Conservation (phyloP, 2,797 vertebrate species). For the Natrix natrix region DNA sequence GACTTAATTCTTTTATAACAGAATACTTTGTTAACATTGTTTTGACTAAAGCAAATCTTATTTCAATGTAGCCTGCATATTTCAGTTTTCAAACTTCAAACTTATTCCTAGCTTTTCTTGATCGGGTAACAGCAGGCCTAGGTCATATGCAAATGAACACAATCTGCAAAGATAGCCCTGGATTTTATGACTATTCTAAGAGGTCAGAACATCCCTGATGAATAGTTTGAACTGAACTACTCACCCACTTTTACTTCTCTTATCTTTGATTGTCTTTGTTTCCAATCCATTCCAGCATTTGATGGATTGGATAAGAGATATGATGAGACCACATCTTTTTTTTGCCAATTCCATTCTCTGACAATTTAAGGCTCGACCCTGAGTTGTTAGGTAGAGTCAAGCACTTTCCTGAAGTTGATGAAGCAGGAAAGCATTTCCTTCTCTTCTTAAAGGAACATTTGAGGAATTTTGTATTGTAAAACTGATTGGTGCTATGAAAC, state of each 20-base stretch:
- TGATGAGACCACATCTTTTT: slow-evolving; percentile 6
- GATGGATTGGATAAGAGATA: slow-evolving; percentile 21
- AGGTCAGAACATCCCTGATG: not conserved
- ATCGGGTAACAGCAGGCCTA: not conserved
- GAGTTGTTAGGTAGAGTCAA: slow-evolving; percentile 21
- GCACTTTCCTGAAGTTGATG: slow-evolving; percentile 19
- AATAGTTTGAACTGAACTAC: not conserved
- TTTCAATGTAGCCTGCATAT: not conserved
- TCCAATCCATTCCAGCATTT: slow-evolving; percentile 12
- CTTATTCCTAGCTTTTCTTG: not conserved
- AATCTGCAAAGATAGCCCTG: not conserved
- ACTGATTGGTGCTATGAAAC: not conserved
- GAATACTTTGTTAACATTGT: not conserved
- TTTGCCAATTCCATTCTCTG: slow-evolving; percentile 17
- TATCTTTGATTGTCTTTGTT: slow-evolving; percentile 14
- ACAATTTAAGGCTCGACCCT: slow-evolving; percentile 14
- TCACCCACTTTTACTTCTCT: not conserved
- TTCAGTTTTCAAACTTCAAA: slow-evolving; percentile 2
- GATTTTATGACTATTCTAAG: slow-evolving; percentile 12
- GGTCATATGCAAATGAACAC: not conserved
- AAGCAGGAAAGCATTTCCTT: slow-evolving; percentile 7
- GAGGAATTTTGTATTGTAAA: not conserved
- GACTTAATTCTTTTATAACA: not conserved
- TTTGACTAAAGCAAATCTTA: not conserved
- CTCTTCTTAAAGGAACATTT: not conserved